phyloP scores from a whole-genome alignment of 2,113 vertebrate species.

The Alouatta palliata region DNA sequence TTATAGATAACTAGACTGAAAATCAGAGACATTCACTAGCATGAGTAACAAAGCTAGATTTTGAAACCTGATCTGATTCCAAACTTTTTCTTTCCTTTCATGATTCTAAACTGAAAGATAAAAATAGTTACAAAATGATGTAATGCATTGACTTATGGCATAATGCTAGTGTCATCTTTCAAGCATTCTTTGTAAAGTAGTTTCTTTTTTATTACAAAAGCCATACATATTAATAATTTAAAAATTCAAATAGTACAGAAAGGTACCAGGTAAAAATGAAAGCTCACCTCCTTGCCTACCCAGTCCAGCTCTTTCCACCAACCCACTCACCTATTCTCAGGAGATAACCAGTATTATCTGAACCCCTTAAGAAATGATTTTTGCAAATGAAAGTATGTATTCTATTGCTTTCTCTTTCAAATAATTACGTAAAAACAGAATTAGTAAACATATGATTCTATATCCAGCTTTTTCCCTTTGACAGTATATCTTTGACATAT shows the following conservation, averaged over 20 bases:
- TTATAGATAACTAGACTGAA: conserved; percentile 22
- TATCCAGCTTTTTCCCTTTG: background rate
- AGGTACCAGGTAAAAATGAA: conserved; percentile 2
- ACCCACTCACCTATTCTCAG: background rate
- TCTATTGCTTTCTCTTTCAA: background rate
- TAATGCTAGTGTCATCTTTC: conserved; percentile 22
- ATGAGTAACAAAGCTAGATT: conserved; percentile 16
- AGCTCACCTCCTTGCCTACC: background rate
- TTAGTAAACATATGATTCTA: background rate
- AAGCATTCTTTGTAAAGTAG: conserved; percentile 6
- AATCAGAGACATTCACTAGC: background rate
- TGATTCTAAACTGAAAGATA: background rate
- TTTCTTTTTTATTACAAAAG: conserved; percentile 14
- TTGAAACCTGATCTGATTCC: background rate
- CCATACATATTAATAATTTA: background rate
- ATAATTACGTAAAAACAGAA: background rate
- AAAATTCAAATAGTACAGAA: conserved; percentile 20
- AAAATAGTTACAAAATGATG: background rate
- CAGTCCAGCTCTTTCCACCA: background rate
- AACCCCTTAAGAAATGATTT: conserved; percentile 16
- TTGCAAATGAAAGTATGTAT: background rate
- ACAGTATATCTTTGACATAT: background rate
- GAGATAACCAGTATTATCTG: background rate
- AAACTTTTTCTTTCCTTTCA: conserved; percentile 34
- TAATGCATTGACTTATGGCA: background rate